These are phyloP conservation scores for Athene cunicularia DNA, from an alignment of 2,113 vertebrate species.

Conservation along the genomic window DNA sequence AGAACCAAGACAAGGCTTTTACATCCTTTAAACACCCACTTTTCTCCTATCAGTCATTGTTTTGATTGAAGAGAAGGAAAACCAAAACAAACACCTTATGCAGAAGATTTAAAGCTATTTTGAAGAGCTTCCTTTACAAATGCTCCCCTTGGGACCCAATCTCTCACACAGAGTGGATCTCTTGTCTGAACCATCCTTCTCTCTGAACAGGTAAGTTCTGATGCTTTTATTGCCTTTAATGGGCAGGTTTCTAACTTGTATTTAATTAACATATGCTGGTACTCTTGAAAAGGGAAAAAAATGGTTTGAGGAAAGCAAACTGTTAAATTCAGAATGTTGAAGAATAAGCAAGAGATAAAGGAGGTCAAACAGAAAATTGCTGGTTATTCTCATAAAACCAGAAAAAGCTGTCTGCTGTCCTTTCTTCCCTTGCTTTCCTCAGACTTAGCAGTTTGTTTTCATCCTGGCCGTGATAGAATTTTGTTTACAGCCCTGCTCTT, in stretches of 20 bases:
- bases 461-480: neutral
- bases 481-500: neutral
- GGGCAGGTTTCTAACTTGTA: neutral
- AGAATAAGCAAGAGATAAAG: neutral
- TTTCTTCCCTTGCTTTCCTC: neutral
- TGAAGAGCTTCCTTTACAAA: conserved; percentile 24
- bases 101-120: neutral
- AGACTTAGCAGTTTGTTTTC: neutral
- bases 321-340: neutral
- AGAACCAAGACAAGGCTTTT: neutral
- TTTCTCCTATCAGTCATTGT: neutral
- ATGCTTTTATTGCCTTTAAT: neutral
- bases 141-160: neutral
- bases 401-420: neutral
- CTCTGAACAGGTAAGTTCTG: conserved; percentile 31
- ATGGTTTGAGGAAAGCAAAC: neutral
- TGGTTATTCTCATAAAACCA: neutral
- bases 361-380: neutral
- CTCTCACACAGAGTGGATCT: neutral
- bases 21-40: neutral
- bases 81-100: neutral
- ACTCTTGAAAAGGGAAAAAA: neutral
- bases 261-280: neutral
- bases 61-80: conserved; percentile 22
- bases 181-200: neutral